Evolutionary conservation across 2,888 invertebrate genomes (phyloP).

Genomic region (Pseudeuparius sepicola): DNA sequence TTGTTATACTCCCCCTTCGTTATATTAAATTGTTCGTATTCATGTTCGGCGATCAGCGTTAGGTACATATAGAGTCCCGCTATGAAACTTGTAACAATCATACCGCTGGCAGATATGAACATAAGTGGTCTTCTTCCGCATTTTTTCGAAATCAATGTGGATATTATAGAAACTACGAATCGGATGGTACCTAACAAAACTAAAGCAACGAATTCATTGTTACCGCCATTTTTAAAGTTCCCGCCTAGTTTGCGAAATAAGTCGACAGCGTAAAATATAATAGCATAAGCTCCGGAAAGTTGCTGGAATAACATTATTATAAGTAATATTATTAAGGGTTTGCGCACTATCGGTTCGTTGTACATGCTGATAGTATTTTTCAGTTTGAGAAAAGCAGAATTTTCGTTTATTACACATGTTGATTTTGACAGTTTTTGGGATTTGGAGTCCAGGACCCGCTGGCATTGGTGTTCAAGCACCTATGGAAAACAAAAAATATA

Average conservation of each 20-base stretch:
- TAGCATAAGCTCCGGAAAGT: constrained; percentile 46
- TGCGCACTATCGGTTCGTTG: constrained; percentile 39
- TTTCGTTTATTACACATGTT: constrained; percentile 16
- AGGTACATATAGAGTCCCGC: constrained; percentile 32
- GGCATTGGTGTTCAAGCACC: constrained; percentile 23
- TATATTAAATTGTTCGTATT: no score
- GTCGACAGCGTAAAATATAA: constrained; percentile 49
- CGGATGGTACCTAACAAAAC: constrained; percentile 43
- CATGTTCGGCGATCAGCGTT: constrained; percentile 14
- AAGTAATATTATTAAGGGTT: constrained; percentile 42
- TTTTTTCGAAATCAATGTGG: constrained; percentile 40
- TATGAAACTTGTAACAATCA: constrained; percentile 41
- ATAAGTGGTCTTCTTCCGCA: constrained; percentile 43
- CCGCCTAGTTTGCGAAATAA: constrained; percentile 42
- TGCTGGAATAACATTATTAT: constrained; percentile 46
- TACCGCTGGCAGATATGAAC: constrained; percentile 44
- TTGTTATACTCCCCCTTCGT: no score
- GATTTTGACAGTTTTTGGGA: not conserved
- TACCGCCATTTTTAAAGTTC: constrained; percentile 37
- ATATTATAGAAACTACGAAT: constrained; percentile 44
- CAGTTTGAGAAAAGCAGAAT: constrained; percentile 20
- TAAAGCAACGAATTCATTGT: constrained; percentile 42
- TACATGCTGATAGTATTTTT: constrained; percentile 27
- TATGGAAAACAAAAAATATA: constrained; percentile 10
- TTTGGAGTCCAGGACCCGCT: constrained; percentile 14